Percentiles rank a stretch among this genome's conserved stretches.
These are phyloP conservation scores for Alcedo atthis DNA, from an alignment of 2,797 vertebrate genomes.

Conservation along the genomic window DNA sequence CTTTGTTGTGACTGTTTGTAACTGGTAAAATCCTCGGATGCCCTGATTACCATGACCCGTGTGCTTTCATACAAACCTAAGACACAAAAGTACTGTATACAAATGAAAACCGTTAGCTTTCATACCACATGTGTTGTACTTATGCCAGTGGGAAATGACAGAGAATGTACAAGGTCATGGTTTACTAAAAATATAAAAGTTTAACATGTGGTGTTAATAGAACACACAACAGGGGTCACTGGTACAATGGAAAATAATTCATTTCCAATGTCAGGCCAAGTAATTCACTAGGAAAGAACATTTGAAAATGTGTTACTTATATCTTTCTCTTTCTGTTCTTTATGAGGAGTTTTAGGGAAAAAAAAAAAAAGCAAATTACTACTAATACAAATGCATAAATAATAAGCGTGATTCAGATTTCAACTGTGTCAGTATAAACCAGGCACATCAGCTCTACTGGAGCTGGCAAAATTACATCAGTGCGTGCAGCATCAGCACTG, in stretches of 20 bases:
- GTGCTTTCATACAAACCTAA: conserved; percentile 19
- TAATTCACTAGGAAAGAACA: conserved; percentile 50
- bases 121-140: conserved; percentile 63
- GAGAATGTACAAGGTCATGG: conserved; percentile 72
- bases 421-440: neutral
- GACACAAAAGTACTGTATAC: conserved; percentile 19
- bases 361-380: neutral
- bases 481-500: neutral
- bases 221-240: conserved; percentile 75
- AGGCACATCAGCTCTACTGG: neutral
- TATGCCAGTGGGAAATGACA: conserved; percentile 69
- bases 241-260: conserved; percentile 69
- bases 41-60: conserved; percentile 46
- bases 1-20: conserved; percentile 52
- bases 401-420: neutral
- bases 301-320: conserved; percentile 48
- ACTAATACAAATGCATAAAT: neutral
- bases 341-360: neutral
- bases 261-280: conserved; percentile 66
- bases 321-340: conserved; percentile 41
- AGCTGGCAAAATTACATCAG: neutral
- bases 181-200: conserved; percentile 73
- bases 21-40: conserved; percentile 54
- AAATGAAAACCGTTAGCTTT: conserved; percentile 69
- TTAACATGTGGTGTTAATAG: conserved; percentile 77